These are phyloP conservation scores for Pangasius djambal DNA, from an alignment of 2,797 vertebrate genomes.

Conservation along the genomic window DNA sequence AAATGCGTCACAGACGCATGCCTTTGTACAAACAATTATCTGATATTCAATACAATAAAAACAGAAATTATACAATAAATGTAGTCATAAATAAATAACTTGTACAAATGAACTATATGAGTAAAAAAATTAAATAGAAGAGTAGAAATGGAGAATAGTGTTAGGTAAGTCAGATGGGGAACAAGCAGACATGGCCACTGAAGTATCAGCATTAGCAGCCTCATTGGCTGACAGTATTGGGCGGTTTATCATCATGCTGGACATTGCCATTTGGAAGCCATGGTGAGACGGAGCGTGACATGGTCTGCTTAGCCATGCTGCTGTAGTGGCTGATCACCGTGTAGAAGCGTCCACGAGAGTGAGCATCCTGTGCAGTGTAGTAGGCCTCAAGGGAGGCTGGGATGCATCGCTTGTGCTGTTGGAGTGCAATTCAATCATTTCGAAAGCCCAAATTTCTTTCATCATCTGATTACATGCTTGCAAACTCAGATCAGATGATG, in stretches of 20 bases:
- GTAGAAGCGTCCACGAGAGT: conserved; percentile 94
- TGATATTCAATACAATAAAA: conserved; percentile 81
- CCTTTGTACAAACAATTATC: conserved; percentile 88
- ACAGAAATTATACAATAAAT: conserved; percentile 74
- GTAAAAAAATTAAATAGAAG: conserved; percentile 65
- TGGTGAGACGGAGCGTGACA: conserved; percentile 91
- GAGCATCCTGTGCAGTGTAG: conserved; percentile 94
- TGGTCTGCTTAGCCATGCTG: conserved; percentile 98
- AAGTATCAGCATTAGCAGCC: conserved; percentile 40
- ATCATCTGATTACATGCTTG: background rate
- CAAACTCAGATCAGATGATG: background rate
- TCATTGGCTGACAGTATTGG: conserved; percentile 89
- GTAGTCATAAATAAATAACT: conserved; percentile 63
- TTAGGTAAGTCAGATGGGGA: conserved; percentile 30
- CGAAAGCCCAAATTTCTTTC: background rate
- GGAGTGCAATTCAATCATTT: background rate
- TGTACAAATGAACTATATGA: conserved; percentile 4
- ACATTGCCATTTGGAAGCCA: conserved; percentile 87
- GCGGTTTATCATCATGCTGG: conserved; percentile 87
- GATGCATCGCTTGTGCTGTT: conserved; percentile 96
- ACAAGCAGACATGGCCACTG: conserved; percentile 29
- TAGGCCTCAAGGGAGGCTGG: conserved; percentile 96
- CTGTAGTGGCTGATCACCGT: conserved; percentile 99
- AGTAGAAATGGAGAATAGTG: conserved; percentile 37
- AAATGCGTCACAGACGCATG: conserved; percentile 66